phyloP scores from a whole-genome alignment of 2,113 vertebrate genomes.

The Nestor notabilis region DNA sequence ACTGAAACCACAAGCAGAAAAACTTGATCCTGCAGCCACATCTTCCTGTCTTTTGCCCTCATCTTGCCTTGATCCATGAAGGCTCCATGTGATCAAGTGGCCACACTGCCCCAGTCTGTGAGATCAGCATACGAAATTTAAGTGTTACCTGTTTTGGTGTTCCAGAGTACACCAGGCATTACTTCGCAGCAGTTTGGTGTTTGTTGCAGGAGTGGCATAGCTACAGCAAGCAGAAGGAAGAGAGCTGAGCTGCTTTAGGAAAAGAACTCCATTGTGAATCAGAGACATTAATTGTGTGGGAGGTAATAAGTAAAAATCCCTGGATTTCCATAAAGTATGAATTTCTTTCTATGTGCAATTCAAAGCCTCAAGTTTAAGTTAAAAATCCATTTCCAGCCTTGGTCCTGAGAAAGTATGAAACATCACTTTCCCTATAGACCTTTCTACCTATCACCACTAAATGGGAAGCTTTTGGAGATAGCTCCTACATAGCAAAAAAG shows the following conservation, averaged over 20 bases:
- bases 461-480: not conserved
- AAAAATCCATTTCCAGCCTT: not conserved
- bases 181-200: not conserved
- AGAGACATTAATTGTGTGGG: not conserved
- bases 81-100: not conserved
- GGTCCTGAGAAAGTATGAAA: not conserved
- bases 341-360: not conserved
- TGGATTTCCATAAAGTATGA: not conserved
- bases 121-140: not conserved
- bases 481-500: not conserved
- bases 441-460: not conserved
- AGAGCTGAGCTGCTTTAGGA: not conserved
- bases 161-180: not conserved
- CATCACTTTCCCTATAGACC: not conserved
- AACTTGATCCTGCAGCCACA: not conserved
- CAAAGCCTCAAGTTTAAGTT: not conserved
- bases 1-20: not conserved
- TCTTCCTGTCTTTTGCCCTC: not conserved
- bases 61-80: not conserved
- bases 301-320: not conserved
- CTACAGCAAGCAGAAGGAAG: not conserved
- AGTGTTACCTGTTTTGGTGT: not conserved
- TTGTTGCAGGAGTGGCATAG: not conserved
- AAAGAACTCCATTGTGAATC: not conserved
- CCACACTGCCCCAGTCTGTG: not conserved